Conservation (phyloP, 2,113 vertebrate species). For the Crotalus helleri region DNA sequence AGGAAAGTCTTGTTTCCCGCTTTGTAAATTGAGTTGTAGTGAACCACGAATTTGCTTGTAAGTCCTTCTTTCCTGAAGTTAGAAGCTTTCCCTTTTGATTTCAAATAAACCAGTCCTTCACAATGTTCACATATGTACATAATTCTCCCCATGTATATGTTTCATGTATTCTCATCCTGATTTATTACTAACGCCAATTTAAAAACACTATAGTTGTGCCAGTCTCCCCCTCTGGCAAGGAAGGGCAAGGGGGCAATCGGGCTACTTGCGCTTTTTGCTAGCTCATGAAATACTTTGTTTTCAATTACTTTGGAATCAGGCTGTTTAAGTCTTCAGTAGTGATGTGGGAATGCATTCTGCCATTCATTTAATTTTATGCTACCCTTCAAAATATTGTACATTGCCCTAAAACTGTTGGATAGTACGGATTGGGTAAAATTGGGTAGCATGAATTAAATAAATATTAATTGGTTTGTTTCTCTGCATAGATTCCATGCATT, state of each 20-base stretch:
- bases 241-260: not conserved
- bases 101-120: not conserved
- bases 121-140: not conserved
- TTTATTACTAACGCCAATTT: not conserved
- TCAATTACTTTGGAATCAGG: not conserved
- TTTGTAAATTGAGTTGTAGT: not conserved
- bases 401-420: not conserved
- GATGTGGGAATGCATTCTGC: conserved; percentile 25
- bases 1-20: not conserved
- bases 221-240: too few relatives aligned
- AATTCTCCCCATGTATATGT: not conserved
- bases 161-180: not conserved
- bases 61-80: not conserved
- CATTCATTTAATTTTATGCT: not conserved
- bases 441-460: not conserved
- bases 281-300: not conserved
- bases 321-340: conserved; percentile 12
- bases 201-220: not conserved
- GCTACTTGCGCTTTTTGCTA: not conserved
- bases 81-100: not conserved
- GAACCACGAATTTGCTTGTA: not conserved
- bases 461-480: not conserved
- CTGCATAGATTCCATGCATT: not conserved
- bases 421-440: not conserved
- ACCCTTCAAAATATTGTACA: not conserved